Evolutionary conservation across 2,113 vertebrate genomes (phyloP), one percentile per base, ranked within the genome.

Genomic region (Notothenia coriiceps): DNA sequence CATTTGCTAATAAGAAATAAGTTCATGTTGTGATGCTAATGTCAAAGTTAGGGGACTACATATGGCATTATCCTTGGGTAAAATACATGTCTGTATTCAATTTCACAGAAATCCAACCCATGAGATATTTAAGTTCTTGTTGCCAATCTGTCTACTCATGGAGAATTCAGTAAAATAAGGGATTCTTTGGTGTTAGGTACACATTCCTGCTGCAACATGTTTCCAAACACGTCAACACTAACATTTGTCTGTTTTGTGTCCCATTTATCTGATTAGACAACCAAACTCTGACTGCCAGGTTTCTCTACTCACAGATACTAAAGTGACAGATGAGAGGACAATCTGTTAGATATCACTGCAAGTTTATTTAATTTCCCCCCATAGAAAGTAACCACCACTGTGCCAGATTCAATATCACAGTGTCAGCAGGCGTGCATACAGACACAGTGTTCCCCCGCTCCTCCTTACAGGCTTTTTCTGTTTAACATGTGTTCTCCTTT

Each of bases 401-500:
- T 55, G 56, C 17, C 78, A 61, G 57, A 75, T 78, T 69, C 57
- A 65, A 75, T 80, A 52, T 66, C 63, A 68, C 63, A 29, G 46
- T 15, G 62, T 86, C 84, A 84, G 83, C 84, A 69, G 17, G 5
- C 47, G 43, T 2, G n/a, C 15, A 35, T 2, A 22, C 13, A 83
- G 74, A 75, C 60, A 18, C 62, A 0, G 4, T 17, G 56, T n/a
- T 71, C 74, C 66, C 73, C 22, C n/a, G 8, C 18, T 66, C 50
- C 25, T 65, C 61, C 71, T 74, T 46, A n/a, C 51, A 52, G 69
- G 44, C 73, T 60, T 91, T 80, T 88, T 88, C 74, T 59, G 22
- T 78, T 70, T 57, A 11, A 67, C 92, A 93, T 93, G 91, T 94
- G 89, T 85, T 91, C 72, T 57, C n/a, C 73, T 15, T 79, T 66